These are phyloP conservation scores for Platalea minor DNA, from an alignment of 2,797 vertebrate genomes.

Conservation along the genomic window DNA sequence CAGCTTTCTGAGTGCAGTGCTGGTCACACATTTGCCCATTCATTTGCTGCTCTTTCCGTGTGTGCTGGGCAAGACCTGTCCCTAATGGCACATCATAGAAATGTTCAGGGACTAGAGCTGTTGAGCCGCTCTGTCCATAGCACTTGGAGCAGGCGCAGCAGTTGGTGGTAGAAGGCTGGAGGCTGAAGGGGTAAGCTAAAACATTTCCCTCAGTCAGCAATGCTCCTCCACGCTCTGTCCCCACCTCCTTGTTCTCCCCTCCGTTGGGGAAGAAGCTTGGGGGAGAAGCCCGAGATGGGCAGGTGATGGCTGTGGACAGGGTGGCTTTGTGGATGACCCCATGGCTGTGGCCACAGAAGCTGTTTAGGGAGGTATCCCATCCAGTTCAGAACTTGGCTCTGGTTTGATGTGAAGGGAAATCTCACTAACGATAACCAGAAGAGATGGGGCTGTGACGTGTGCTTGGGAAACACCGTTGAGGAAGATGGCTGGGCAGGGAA, in stretches of 20 bases:
- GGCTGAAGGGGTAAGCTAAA: background rate
- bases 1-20: background rate
- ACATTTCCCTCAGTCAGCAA: background rate
- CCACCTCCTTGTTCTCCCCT: background rate
- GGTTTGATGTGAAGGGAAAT: rapidly evolving
- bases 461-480: background rate
- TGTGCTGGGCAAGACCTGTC: background rate
- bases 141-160: background rate
- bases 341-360: background rate
- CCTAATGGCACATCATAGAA: background rate
- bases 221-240: background rate
- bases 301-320: background rate
- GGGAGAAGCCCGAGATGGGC: rapidly evolving
- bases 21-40: background rate
- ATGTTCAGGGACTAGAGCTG: background rate
- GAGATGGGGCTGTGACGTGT: background rate
- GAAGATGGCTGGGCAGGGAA: background rate
- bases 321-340: background rate
- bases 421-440: background rate
- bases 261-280: background rate
- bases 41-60: background rate
- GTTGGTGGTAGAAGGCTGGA: background rate
- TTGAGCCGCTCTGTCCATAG: background rate
- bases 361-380: background rate
- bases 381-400: background rate